phyloP scores from a whole-genome alignment of 2,888 invertebrate species.

The Punctoribates punctum region DNA sequence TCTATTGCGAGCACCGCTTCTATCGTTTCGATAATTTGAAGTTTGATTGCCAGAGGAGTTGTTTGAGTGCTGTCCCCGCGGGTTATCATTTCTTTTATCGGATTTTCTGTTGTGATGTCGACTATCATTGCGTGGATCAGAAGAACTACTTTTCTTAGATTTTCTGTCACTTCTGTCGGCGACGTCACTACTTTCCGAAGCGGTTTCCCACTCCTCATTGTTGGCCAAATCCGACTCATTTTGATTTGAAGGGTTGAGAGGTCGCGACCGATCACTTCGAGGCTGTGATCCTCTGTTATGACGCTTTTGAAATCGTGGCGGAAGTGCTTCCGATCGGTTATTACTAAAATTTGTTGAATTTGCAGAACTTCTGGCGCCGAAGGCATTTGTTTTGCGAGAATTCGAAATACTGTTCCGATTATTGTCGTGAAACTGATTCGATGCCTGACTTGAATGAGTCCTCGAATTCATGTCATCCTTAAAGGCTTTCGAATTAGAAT shows the following conservation, averaged over 20 bases:
- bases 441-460: background rate
- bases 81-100: constrained; percentile 47
- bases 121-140: constrained; percentile 51
- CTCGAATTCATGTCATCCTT: background rate
- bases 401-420: constrained; percentile 21
- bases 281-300: constrained; percentile 35
- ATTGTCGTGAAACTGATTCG: constrained; percentile 1
- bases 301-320: constrained; percentile 47
- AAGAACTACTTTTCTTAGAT: constrained; percentile 49
- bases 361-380: background rate
- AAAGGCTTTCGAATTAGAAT: background rate
- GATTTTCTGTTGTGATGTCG: constrained; percentile 49
- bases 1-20: background rate
- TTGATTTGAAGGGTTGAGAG: constrained; percentile 39
- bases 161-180: constrained; percentile 53
- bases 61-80: background rate
- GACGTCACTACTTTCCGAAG: constrained; percentile 72
- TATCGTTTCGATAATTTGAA: background rate
- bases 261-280: constrained; percentile 53
- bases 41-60: background rate
- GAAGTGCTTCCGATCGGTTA: constrained; percentile 44
- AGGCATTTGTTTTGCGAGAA: background rate
- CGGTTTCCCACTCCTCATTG: constrained; percentile 67
- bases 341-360: constrained; percentile 4
- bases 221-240: constrained; percentile 50